Conservation (phyloP, 2,888 invertebrate species). For the Adela reaumurella region DNA sequence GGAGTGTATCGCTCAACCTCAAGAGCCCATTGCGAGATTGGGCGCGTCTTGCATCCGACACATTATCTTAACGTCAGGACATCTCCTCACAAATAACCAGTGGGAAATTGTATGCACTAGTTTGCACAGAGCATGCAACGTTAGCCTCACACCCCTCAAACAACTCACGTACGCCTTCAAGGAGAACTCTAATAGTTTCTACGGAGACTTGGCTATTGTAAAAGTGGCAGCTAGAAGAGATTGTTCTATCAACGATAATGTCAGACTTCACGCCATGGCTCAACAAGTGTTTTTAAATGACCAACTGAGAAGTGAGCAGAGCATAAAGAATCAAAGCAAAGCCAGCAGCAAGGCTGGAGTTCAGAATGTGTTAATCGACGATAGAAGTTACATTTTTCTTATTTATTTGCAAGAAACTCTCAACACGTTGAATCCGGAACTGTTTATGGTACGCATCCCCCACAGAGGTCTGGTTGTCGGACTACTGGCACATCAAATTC, state of each 20-base stretch:
- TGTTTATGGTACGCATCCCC: constrained; percentile 80
- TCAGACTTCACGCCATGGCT: constrained; percentile 81
- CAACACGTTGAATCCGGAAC: constrained; percentile 68
- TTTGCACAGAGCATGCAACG: constrained; percentile 77
- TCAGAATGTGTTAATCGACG: constrained; percentile 62
- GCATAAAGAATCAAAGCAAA: constrained; percentile 30
- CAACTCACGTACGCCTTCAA: constrained; percentile 89
- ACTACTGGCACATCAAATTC: constrained; percentile 86
- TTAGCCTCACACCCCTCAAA: constrained; percentile 83
- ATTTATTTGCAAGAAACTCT: constrained; percentile 75
- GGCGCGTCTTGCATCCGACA: constrained; percentile 91
- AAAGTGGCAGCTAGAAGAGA: constrained; percentile 91
- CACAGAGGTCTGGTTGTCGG: constrained; percentile 86
- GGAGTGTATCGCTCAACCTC: constrained; percentile 87
- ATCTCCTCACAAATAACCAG: constrained; percentile 74
- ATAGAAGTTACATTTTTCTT: constrained; percentile 85
- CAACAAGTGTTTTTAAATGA: constrained; percentile 81
- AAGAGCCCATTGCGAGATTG: constrained; percentile 84
- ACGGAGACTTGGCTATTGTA: constrained; percentile 87
- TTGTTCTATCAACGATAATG: constrained; percentile 78
- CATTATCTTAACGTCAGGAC: constrained; percentile 78
- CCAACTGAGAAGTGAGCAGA: constrained; percentile 29
- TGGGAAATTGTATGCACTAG: constrained; percentile 85
- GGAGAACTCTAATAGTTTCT: constrained; percentile 89
- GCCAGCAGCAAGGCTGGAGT: neutral